phyloP scores from a whole-genome alignment of 2,113 vertebrate genomes.

The Odocoileus hemionus region DNA sequence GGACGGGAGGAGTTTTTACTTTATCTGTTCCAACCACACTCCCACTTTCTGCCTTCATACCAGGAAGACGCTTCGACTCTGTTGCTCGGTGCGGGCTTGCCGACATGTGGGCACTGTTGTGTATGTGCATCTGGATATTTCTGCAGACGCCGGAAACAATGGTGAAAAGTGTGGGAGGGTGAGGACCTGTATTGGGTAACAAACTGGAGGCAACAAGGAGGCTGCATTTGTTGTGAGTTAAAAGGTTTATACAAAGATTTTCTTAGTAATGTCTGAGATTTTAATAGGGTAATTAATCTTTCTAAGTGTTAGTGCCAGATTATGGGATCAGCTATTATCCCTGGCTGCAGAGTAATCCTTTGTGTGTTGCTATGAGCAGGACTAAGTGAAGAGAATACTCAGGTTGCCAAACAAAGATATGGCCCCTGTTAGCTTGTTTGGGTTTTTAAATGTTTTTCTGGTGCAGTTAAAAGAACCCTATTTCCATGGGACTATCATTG shows the following conservation, averaged over 20 bases:
- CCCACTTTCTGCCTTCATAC: slow-evolving; percentile 68
- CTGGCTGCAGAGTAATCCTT: slow-evolving; percentile 80
- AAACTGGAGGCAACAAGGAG: slow-evolving; percentile 77
- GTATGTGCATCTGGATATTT: slow-evolving; percentile 13
- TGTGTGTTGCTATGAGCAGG: slow-evolving; percentile 80
- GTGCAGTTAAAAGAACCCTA: slow-evolving; percentile 57
- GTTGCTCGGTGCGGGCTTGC: not conserved
- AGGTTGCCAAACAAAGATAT: slow-evolving; percentile 80
- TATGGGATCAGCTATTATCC: slow-evolving; percentile 86
- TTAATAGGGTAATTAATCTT: slow-evolving; percentile 88
- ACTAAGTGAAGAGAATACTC: slow-evolving; percentile 78
- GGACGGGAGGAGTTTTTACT: slow-evolving; percentile 75
- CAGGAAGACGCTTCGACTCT: not conserved
- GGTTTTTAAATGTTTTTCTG: slow-evolving; percentile 71
- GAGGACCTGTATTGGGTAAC: slow-evolving; percentile 75
- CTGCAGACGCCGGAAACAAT: slow-evolving; percentile 55
- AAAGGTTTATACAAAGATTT: slow-evolving; percentile 85
- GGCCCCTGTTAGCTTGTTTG: slow-evolving; percentile 76
- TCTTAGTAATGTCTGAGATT: slow-evolving; percentile 83
- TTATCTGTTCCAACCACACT: slow-evolving; percentile 77
- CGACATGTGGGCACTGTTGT: not conserved
- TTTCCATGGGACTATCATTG: slow-evolving; percentile 65
- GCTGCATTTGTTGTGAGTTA: slow-evolving; percentile 81
- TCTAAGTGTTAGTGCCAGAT: slow-evolving; percentile 85
- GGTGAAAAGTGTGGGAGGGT: slow-evolving; percentile 72